A percentile compares a stretch with the other conserved stretches of the same genome.
These are phyloP conservation scores for Sapayoa aenigma DNA, from an alignment of 2,113 vertebrate species.

Conservation along the genomic window DNA sequence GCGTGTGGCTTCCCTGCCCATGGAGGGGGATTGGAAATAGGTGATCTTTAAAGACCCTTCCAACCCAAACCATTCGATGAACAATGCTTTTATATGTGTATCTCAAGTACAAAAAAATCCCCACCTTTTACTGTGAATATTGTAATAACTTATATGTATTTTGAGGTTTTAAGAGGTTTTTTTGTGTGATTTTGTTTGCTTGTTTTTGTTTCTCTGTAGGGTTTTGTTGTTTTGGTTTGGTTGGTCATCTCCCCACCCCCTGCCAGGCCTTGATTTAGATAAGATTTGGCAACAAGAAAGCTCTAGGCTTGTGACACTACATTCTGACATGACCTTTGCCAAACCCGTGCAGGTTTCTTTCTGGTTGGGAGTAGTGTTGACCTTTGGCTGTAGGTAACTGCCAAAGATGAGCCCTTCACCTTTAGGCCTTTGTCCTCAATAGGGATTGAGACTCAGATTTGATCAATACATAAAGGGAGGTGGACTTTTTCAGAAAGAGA, in stretches of 20 bases:
- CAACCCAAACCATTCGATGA: not conserved
- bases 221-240: not conserved
- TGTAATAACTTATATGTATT: not conserved
- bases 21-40: not conserved
- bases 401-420: not conserved
- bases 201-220: not conserved
- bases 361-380: not conserved
- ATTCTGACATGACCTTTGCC: not conserved
- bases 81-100: not conserved
- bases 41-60: not conserved
- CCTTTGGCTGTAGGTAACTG: not conserved
- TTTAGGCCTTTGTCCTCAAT: not conserved
- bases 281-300: not conserved
- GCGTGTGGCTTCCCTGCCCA: not conserved
- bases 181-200: too few species aligned
- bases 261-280: not conserved
- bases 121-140: not conserved
- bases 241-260: not conserved
- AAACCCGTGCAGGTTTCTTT: not conserved
- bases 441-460: not conserved
- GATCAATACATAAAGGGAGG: not conserved
- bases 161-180: not conserved
- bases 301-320: not conserved
- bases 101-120: not conserved
- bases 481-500: not conserved